Base-by-base conservation (phyloP, 2,113 vertebrate genomes). In the Dascyllus trimaculatus region DNA sequence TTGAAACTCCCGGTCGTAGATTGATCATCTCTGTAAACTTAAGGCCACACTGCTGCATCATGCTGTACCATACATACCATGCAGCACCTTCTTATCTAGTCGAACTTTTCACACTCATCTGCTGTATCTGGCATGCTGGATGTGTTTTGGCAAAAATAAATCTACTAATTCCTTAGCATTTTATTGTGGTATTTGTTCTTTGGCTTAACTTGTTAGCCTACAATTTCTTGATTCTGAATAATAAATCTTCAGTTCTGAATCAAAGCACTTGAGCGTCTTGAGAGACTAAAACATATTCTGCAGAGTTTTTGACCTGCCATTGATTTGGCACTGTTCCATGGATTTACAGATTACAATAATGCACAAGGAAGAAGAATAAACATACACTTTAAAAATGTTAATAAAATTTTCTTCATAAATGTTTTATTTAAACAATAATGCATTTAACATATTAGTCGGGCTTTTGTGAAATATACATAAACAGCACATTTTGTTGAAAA, bases 1-100 rank as follows among this genome's bases (percentile, higher is more conserved):
- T 35, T 71, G 60, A 81, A 78, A 57, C 66, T 78, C 54, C 49
- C 43, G 71, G 57, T 21, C 75, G 21, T 10, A 25, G 52, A 71
- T 53, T 48, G 71, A 38, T 75, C 60, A 40, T 73, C 57, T 53
- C 29, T 35, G 76, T 59, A 40, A 73, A 72, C 75, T 45, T 25
- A 10, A 63, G 59, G 59, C 58, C 25, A 43, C n/a, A 19, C 18
- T 59, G 35, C 45, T 22, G 59, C 56, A 24, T 61, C 35, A 10
- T 11, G 15, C 48, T 35, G 2, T 15, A 22, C 15, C 24, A n/a
- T 4, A 24, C 17, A 19, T 13, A 64, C 43, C 38, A 26, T 43
- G 15, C 18, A 17, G 18, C 56, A 32, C 19, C 21, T 46, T 26
- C 19, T 58, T 1, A 21, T n/a, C 51, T 59, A 72, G 52, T 46